Conservation (phyloP, 1,140 invertebrate species). For the Ips typographus region DNA sequence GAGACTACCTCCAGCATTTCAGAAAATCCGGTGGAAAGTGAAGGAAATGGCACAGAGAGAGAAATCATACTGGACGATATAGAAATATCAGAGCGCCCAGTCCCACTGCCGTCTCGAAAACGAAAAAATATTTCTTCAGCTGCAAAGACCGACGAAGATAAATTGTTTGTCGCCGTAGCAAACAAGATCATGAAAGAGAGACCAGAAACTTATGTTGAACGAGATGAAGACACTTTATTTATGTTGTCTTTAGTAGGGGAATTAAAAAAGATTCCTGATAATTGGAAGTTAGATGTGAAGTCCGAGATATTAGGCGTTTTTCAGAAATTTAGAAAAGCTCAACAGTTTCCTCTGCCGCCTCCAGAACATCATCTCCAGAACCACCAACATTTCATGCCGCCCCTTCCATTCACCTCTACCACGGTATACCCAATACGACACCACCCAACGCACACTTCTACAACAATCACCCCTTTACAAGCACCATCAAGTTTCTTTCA, state of each 20-base stretch:
- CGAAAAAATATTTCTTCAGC: neutral
- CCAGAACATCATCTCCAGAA: no score
- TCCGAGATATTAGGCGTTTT: neutral
- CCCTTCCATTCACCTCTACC: neutral
- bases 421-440: neutral
- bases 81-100: neutral
- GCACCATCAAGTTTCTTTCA: no score
- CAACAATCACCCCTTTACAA: no score
- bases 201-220: neutral
- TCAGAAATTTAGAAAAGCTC: neutral
- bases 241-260: neutral
- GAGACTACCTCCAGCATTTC: neutral
- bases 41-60: neutral
- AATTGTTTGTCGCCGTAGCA: slow-evolving; percentile 1
- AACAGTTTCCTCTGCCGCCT: neutral
- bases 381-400: no score
- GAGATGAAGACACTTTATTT: slow-evolving; percentile 3
- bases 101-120: neutral
- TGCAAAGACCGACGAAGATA: neutral
- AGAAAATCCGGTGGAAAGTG: neutral
- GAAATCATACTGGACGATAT: neutral
- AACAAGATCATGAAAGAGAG: neutral
- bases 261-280: slow-evolving; percentile 4
- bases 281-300: neutral
- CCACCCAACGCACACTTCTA: no score